Conservation (phyloP, 2,888 invertebrate species). For the Lepetodrilus schrolli region DNA sequence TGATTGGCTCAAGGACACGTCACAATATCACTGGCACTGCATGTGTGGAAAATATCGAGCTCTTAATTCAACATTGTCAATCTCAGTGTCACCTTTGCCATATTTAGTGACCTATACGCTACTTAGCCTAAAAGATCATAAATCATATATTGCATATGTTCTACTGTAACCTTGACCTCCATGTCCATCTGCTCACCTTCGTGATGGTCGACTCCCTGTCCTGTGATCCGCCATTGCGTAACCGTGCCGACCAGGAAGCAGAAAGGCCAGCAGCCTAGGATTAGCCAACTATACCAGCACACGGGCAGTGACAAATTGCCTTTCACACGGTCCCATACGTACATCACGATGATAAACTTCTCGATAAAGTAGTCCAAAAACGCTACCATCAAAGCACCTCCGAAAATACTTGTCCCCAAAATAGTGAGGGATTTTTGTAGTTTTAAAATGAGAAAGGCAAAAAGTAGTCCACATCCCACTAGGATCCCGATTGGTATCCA, state of each 20-base stretch:
- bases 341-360: constrained; percentile 80
- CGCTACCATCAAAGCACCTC: constrained; percentile 83
- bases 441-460: constrained; percentile 83
- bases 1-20: too few relatives aligned
- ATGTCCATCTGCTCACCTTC: too few relatives aligned
- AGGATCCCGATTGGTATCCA: constrained; percentile 84
- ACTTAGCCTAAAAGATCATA: too few relatives aligned
- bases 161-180: too few relatives aligned
- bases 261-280: constrained; percentile 84
- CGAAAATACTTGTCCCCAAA: constrained; percentile 85
- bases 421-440: constrained; percentile 86
- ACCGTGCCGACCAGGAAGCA: constrained; percentile 82
- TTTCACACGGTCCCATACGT: constrained; percentile 83
- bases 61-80: too few relatives aligned
- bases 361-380: constrained; percentile 86
- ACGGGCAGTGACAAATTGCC: constrained; percentile 76
- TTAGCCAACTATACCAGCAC: constrained; percentile 85
- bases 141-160: background rate
- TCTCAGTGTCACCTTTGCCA: too few relatives aligned
- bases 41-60: too few relatives aligned
- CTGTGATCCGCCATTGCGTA: constrained; percentile 83
- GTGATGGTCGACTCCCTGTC: constrained; percentile 78
- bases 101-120: too few relatives aligned
- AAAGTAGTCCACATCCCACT: constrained; percentile 82
- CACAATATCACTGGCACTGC: too few relatives aligned